These are phyloP conservation scores for Catharus ustulatus DNA, from an alignment of 2,797 vertebrate species.

Conservation along the genomic window DNA sequence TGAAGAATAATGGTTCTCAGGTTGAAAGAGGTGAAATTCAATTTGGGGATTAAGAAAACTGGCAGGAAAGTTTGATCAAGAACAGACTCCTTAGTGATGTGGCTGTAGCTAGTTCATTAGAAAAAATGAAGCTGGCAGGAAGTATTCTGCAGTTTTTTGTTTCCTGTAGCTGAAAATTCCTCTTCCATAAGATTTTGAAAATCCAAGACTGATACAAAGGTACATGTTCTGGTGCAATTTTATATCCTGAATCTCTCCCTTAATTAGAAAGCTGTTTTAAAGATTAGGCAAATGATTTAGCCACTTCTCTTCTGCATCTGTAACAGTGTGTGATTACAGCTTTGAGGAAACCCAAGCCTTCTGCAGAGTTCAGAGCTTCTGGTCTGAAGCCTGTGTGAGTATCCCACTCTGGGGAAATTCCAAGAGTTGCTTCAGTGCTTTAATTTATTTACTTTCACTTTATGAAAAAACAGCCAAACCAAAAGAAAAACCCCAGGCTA, in stretches of 20 bases:
- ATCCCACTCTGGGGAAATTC: background rate
- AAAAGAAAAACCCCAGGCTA: constrained; percentile 6
- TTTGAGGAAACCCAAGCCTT: background rate
- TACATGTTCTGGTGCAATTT: background rate
- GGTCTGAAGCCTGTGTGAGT: background rate
- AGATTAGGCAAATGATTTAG: background rate
- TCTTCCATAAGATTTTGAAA: background rate
- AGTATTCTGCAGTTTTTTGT: background rate
- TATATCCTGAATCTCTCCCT: background rate
- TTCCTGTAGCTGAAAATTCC: background rate
- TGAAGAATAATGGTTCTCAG: background rate
- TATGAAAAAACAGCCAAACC: background rate
- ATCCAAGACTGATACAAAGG: background rate
- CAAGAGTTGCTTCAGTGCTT: background rate
- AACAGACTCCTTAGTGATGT: background rate
- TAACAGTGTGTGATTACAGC: background rate
- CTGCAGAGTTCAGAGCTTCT: background rate
- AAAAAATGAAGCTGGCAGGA: background rate
- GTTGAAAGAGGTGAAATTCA: constrained; percentile 20
- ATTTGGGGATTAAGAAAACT: constrained; percentile 30
- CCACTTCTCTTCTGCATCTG: background rate
- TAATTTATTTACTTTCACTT: constrained; percentile 33
- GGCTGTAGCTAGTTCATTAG: background rate
- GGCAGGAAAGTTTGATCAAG: constrained; percentile 25
- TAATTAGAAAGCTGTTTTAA: background rate